Evolutionary conservation across 1,140 invertebrate species (phyloP), one percentile per base, ranked within the genome.

Genomic region (Diuraphis noxia): DNA sequence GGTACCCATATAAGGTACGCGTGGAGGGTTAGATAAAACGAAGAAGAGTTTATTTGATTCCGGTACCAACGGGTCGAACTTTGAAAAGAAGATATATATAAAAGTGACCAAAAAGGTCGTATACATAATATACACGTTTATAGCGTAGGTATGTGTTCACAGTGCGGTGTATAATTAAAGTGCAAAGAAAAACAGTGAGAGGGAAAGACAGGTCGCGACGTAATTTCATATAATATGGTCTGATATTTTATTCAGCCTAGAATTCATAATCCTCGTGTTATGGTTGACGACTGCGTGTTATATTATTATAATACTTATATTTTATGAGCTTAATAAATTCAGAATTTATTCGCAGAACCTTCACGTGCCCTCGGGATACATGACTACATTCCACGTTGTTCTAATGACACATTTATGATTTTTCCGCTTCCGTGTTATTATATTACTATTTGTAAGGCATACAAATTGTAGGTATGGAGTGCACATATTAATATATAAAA

Each of bases 231-330:
- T 72, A 10, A 72, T 72, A 10, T n/a, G 21, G 30, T 72, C 13
- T 72, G 56, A 72, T 72, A 72, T 72, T 72, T 72, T 72, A 72
- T 72, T 72, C 56, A 72, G 13, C 13, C 30, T 13, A 72, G 56
- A 72, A 72, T 34, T 72, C 2, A 38, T 79, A 79, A 79, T n/a
- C n/a, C 77, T 38, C 77, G 36, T 21, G 77, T 79, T 79, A 38
- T 49, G 46, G 36, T 38, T 21, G 34, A 79, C 77, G 17, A 38
- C 77, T 23, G 77, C 7, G 34, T 38, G 77, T 38, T 38, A 36
- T 79, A 38, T 79, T 81, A 81, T 40, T 81, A 38, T 81, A 81
- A 81, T 72, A 72, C 56, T 72, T 72, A 72, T 72, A n/a, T 13
- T 72, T 30, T n/a, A n/a, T 72, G 30, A n/a, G 77, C 36, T 81